Percentiles rank a stretch among this genome's conserved stretches.
Evolutionary conservation across 2,888 invertebrate genomes (phyloP).

Genomic region (Stenchaetothrips biformis): DNA sequence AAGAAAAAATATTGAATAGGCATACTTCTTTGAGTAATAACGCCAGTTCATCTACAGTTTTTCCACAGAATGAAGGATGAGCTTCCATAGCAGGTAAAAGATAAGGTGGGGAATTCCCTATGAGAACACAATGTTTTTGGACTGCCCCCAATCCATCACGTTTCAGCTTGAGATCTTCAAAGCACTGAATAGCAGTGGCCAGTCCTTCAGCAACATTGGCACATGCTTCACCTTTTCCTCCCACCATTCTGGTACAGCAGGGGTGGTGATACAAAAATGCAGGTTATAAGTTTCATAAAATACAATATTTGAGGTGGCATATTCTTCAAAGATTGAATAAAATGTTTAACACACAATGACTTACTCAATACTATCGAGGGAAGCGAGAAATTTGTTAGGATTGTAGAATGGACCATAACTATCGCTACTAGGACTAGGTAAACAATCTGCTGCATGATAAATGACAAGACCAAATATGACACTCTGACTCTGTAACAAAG

Average conservation of each 20-base stretch:
- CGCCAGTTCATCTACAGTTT: conserved; percentile 79
- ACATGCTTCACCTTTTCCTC: conserved; percentile 83
- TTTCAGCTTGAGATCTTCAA: conserved; percentile 71
- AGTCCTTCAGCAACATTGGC: conserved; percentile 88
- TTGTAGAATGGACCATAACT: conserved; percentile 81
- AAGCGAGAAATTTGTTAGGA: conserved; percentile 70
- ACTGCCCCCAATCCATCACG: conserved; percentile 52
- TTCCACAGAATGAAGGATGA: conserved; percentile 60
- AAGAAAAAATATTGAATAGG: conserved; percentile 22
- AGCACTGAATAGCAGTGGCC: conserved; percentile 78
- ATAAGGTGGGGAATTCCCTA: conserved; percentile 90
- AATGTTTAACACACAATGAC: conserved; percentile 41
- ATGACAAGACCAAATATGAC: conserved; percentile 81
- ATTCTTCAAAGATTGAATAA: background rate
- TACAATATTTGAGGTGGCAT: background rate
- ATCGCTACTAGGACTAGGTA: conserved; percentile 70
- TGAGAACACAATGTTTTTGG: conserved; percentile 71
- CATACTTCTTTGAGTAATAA: conserved; percentile 66
- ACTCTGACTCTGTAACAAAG: conserved; percentile 59
- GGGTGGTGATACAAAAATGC: too few relatives aligned
- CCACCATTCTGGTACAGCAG: conserved; percentile 60
- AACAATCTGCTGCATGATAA: conserved; percentile 80
- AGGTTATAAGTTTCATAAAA: background rate
- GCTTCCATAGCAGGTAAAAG: conserved; percentile 76
- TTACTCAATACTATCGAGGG: conserved; percentile 78